Evolutionary conservation across 1,140 invertebrate species (phyloP), one percentile per base, ranked within the genome.

Genomic region (Achroia grisella): DNA sequence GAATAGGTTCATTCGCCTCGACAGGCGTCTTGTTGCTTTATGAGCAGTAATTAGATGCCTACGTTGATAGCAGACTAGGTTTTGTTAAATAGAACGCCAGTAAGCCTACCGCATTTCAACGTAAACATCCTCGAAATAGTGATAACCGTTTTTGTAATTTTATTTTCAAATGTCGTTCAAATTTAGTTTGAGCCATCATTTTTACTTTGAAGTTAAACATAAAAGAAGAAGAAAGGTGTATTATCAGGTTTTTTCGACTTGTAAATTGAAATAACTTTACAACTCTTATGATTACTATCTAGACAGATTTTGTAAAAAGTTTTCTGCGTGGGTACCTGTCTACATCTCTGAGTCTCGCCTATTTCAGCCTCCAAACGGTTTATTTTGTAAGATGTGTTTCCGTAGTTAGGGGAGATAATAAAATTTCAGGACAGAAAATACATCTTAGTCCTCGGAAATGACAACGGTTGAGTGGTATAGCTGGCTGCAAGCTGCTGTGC

Each of bases 11-110:
- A 61, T 69, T 68, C 54, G 10, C 64, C 59, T 62, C 55, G 30
- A 39, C 39, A 37, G 44, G 53, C 56, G 56, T 65, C 44, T 23
- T 57, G 37, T 48, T 69, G 60, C 61, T 54, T 62, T 62, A 49
- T 61, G 47, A 61, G 65, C 52, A 45, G 51, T 74, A 80, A 79
- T 78, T 75, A 83, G 74, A 80, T 77, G 65, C 54, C 62, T 61
- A 56, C 64, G 36, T 60, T 56, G 68, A 76, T 80, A 80, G 69
- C 65, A 37, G 17, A 23, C 2, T n/a, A n/a, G n/a, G n/a, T n/a
- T n/a, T 3, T 23, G 17, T 6, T 2, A 6, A 23, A 23, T 23
- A 23, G 17, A 6, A 62, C 60, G 44, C 47, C 51, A 46, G 40
- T 40, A 9, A 23, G 33, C 14, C 33, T 23, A 62, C 66, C 63